A percentile compares a stretch with the other conserved stretches of the same genome.
These are phyloP conservation scores for Cygnus buccinator DNA, from an alignment of 2,113 vertebrate species.

Conservation along the genomic window DNA sequence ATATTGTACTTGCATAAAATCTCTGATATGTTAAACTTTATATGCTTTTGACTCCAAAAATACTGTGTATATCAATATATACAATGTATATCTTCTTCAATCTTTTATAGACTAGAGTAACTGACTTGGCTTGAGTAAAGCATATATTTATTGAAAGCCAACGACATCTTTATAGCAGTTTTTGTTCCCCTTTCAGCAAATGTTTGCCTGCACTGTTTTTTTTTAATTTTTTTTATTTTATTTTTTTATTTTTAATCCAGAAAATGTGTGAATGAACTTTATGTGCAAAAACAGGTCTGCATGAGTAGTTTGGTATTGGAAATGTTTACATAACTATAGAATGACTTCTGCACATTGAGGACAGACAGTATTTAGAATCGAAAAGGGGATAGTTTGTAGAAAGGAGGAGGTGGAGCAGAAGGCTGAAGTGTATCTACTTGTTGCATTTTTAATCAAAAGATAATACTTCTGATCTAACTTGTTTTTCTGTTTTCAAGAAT, in stretches of 20 bases:
- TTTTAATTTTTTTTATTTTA: background rate
- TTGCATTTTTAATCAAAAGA: background rate
- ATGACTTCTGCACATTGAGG: background rate
- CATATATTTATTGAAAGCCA: background rate
- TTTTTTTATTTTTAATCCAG: background rate
- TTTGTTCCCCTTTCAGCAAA: background rate
- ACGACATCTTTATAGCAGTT: background rate
- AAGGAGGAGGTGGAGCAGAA: too few species aligned
- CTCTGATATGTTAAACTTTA: background rate
- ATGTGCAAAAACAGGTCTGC: background rate
- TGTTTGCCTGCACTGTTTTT: background rate
- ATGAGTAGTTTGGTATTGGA: background rate
- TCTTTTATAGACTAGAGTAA: background rate
- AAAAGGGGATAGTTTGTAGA: background rate
- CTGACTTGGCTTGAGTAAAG: background rate
- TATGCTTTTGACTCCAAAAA: background rate
- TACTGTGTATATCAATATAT: background rate
- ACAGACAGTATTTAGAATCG: background rate
- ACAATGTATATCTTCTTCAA: background rate
- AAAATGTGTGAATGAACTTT: background rate
- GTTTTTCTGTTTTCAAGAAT: background rate
- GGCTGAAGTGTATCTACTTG: background rate
- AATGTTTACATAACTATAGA: background rate
- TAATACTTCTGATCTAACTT: background rate
- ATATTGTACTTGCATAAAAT: background rate